Conservation (phyloP, 2,797 vertebrate species). For the Ficedula albicollis region DNA sequence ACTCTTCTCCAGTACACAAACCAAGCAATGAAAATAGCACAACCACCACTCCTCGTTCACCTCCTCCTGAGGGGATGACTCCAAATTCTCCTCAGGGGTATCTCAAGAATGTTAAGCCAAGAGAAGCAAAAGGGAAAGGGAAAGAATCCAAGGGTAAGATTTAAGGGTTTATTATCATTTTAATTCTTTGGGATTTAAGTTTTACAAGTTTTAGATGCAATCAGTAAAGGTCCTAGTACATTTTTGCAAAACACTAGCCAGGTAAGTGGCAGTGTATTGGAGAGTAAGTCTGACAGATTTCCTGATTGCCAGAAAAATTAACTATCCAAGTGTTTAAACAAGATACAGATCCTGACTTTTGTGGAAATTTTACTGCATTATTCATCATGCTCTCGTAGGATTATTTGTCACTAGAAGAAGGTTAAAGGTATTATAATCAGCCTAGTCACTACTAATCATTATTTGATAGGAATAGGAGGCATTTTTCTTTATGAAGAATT, state of each 20-base stretch:
- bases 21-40: slow-evolving; percentile 76
- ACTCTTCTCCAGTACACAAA: slow-evolving; percentile 78
- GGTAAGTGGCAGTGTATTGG: rapidly evolving
- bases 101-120: slow-evolving; percentile 82
- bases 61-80: slow-evolving; percentile 76
- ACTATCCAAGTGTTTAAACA: not conserved
- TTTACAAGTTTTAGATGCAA: not conserved
- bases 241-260: not conserved
- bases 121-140: slow-evolving; percentile 85
- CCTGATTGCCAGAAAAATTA: not conserved
- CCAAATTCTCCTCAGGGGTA: slow-evolving; percentile 80
- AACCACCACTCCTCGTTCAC: slow-evolving; percentile 69
- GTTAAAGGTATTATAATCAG: not conserved
- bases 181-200: not conserved
- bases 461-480: not conserved
- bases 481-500: not conserved
- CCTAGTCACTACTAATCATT: not conserved
- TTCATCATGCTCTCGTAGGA: not conserved
- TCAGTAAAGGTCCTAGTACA: not conserved
- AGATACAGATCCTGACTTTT: not conserved
- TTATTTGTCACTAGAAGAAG: not conserved
- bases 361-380: not conserved
- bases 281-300: not conserved
- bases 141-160: slow-evolving; percentile 85
- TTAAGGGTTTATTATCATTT: not conserved